Evolutionary conservation across 2,888 invertebrate genomes (phyloP).

Genomic region (Brenthis hecate): DNA sequence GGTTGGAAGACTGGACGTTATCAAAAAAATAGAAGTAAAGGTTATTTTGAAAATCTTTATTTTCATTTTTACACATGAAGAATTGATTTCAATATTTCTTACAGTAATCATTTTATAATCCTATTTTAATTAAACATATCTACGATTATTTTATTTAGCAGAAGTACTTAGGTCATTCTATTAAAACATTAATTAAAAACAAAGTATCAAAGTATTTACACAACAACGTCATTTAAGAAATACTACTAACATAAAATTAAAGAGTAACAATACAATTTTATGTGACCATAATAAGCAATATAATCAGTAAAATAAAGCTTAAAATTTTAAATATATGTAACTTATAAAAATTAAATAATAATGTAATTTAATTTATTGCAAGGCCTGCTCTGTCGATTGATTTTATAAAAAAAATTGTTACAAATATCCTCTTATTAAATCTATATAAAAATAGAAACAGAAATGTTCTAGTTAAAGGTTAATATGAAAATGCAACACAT

Average conservation of each 20-base stretch:
- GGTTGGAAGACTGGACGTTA: neutral
- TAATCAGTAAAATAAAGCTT: constrained; percentile 47
- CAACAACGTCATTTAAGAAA: constrained; percentile 68
- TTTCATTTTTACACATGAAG: constrained; percentile 74
- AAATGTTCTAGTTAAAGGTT: constrained; percentile 31
- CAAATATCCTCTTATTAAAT: constrained; percentile 39
- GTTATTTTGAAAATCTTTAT: constrained; percentile 68
- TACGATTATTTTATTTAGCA: constrained; percentile 51
- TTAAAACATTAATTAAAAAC: constrained; percentile 66
- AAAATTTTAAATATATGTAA: constrained; percentile 28
- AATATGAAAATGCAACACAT: constrained; percentile 32
- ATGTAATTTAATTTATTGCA: constrained; percentile 40
- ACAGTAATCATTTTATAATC: constrained; percentile 62
- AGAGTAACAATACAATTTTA: constrained; percentile 59
- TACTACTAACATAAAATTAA: constrained; percentile 66
- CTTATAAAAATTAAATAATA: constrained; percentile 21
- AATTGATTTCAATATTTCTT: constrained; percentile 66
- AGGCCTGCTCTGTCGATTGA: constrained; percentile 41
- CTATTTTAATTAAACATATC: constrained; percentile 57
- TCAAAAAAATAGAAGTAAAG: constrained; percentile 23
- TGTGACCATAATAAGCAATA: constrained; percentile 42
- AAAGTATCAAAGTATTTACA: constrained; percentile 74
- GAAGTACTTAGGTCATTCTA: constrained; percentile 57
- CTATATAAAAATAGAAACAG: constrained; percentile 40
- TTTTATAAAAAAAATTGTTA: constrained; percentile 31